phyloP scores from a whole-genome alignment of 1,140 invertebrate genomes.

The Camponotus pennsylvanicus region DNA sequence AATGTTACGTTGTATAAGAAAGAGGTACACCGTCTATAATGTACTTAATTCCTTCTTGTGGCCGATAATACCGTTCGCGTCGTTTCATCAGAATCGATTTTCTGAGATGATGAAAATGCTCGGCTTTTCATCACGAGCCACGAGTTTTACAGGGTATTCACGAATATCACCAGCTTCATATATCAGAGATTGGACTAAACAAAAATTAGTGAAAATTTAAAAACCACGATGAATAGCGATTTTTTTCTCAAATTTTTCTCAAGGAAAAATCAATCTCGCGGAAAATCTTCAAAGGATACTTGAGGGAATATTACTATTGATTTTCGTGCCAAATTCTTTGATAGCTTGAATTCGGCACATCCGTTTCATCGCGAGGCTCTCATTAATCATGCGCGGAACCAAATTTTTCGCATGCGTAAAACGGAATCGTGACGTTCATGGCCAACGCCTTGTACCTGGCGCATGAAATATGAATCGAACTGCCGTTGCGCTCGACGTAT shows the following conservation, averaged over 20 bases:
- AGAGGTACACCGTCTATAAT: constrained; percentile 37
- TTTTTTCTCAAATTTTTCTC: background rate
- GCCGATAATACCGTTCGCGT: constrained; percentile 44
- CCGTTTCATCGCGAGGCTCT: background rate
- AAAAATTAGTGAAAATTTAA: constrained; percentile 4
- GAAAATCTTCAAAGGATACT: background rate
- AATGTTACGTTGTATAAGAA: constrained; percentile 10
- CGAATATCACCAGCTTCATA: background rate
- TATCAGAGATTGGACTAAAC: constrained; percentile 29
- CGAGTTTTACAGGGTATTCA: background rate
- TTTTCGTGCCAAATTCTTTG: constrained; percentile 2
- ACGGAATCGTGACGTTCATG: constrained; percentile 32
- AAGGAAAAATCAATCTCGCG: background rate
- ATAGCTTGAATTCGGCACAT: background rate
- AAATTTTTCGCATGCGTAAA: constrained; percentile 24
- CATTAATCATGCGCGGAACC: constrained; percentile 33
- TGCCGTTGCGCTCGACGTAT: constrained; percentile 32
- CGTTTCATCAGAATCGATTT: constrained; percentile 47
- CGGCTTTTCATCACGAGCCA: constrained; percentile 40
- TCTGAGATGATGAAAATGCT: constrained; percentile 42
- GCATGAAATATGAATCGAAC: constrained; percentile 43
- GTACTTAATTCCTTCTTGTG: constrained; percentile 51
- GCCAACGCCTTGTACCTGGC: constrained; percentile 21
- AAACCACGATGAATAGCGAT: background rate
- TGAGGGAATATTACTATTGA: background rate